Evolutionary conservation across 2,888 invertebrate genomes (phyloP).

Genomic region (Papilio gigon): DNA sequence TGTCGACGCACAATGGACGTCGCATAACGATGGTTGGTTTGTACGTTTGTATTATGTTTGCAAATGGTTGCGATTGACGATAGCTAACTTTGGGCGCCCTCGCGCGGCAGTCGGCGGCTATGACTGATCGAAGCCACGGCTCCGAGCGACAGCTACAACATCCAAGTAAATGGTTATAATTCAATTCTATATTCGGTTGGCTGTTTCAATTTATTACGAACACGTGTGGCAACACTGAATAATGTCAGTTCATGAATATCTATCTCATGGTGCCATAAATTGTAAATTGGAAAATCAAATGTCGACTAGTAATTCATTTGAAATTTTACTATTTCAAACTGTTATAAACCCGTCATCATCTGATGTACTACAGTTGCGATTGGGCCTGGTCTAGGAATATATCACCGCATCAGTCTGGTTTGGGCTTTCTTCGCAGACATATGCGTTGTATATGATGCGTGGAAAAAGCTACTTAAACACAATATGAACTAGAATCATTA

Average conservation of each 20-base stretch:
- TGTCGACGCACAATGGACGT: background rate
- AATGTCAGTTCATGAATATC: constrained; percentile 6
- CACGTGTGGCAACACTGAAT: constrained; percentile 20
- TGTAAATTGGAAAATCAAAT: background rate
- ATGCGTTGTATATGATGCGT: no score
- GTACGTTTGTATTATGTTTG: constrained; percentile 23
- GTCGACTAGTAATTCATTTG: background rate
- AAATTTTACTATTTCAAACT: no score
- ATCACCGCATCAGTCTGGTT: no score
- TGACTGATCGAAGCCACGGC: constrained; percentile 30
- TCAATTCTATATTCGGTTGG: constrained; percentile 21
- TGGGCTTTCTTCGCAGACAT: no score
- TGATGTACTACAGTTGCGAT: no score
- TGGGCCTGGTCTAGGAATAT: no score
- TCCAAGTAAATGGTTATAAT: constrained; percentile 25
- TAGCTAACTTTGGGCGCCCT: constrained; percentile 26
- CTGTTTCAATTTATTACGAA: constrained; percentile 12
- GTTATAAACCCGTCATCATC: no score
- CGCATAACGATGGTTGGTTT: constrained; percentile 15
- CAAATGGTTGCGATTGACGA: constrained; percentile 33
- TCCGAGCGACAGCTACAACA: background rate
- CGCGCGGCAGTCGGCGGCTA: constrained; percentile 17
- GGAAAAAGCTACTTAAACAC: no score
- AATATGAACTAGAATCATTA: no score
- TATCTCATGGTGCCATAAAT: background rate